A percentile compares a stretch with the other conserved stretches of the same genome.
Conservation (phyloP, 1,140 invertebrate genomes). For the Sinonovacula constricta region DNA sequence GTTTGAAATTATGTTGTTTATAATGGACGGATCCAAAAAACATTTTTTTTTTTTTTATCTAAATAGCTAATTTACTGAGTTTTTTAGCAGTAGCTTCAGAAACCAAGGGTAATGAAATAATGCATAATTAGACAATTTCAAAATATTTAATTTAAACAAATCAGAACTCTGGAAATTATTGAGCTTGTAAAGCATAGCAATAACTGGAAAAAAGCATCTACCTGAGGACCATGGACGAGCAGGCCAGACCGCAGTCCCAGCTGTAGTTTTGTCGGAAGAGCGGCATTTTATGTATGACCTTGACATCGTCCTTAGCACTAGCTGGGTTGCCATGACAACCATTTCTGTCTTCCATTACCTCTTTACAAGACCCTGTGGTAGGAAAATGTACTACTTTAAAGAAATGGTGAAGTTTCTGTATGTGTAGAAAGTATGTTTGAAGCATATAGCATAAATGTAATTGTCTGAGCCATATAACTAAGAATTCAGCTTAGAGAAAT, state of each 20-base stretch:
- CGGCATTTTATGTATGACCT: slow-evolving; percentile 38
- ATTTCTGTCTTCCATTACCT: too few species aligned
- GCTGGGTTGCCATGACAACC: too few species aligned
- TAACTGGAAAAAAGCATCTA: neutral
- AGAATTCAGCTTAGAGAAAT: too few species aligned
- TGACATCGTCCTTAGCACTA: too few species aligned
- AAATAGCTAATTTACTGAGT: neutral
- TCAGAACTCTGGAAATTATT: neutral
- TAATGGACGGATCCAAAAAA: neutral
- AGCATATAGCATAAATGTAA: too few species aligned
- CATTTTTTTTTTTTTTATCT: neutral
- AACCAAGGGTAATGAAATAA: neutral
- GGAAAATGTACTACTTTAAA: too few species aligned
- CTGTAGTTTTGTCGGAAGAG: slow-evolving; percentile 55
- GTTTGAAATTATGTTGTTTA: neutral
- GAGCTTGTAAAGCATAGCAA: neutral
- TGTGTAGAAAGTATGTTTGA: too few species aligned
- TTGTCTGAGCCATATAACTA: too few species aligned
- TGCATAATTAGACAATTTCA: neutral
- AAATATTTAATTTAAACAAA: neutral
- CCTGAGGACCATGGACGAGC: slow-evolving; percentile 61
- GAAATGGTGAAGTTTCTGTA: too few species aligned
- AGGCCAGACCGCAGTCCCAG: slow-evolving; percentile 68
- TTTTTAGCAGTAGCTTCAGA: neutral
- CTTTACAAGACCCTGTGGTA: too few species aligned